Evolutionary conservation across 2,888 invertebrate genomes (phyloP).

Genomic region (Scaptomyza caliginosa): DNA sequence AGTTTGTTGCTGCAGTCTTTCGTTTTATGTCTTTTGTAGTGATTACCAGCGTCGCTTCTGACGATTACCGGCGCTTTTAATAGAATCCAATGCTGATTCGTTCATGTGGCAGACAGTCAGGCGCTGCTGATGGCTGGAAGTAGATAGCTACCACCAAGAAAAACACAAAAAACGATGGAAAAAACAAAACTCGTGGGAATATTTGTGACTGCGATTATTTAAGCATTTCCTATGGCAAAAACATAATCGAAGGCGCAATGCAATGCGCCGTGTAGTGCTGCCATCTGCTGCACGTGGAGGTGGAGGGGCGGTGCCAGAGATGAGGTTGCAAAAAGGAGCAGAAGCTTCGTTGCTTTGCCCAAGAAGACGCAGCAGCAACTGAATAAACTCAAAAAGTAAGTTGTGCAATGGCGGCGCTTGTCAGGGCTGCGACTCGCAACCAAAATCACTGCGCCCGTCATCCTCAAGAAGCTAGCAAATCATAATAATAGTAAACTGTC

Average conservation of each 20-base stretch:
- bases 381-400: slow-evolving; percentile 36
- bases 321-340: slow-evolving; percentile 55
- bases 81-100: slow-evolving; percentile 71
- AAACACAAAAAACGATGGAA: slow-evolving; percentile 21
- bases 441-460: slow-evolving; percentile 48
- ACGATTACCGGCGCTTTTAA: slow-evolving; percentile 60
- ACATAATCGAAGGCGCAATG: slow-evolving; percentile 71
- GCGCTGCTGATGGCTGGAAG: slow-evolving; percentile 54
- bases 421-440: slow-evolving; percentile 42
- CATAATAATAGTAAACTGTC: slow-evolving; percentile 67
- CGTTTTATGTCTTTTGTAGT: slow-evolving; percentile 41
- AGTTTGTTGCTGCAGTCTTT: slow-evolving; percentile 61
- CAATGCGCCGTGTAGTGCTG: slow-evolving; percentile 65
- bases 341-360: slow-evolving; percentile 30
- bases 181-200: slow-evolving; percentile 68
- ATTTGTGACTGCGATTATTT: slow-evolving; percentile 71
- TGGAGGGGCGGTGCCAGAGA: slow-evolving; percentile 3
- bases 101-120: slow-evolving; percentile 48
- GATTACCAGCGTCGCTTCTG: slow-evolving; percentile 68
- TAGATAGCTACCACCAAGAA: slow-evolving; percentile 46
- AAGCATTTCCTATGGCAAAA: slow-evolving; percentile 71
- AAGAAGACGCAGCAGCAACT: slow-evolving; percentile 30
- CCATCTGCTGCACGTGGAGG: slow-evolving; percentile 47
- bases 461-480: slow-evolving; percentile 61
- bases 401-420: slow-evolving; percentile 64